These are phyloP conservation scores for Didymodactylos carnosus DNA, from an alignment of 2,888 invertebrate genomes.

Conservation along the genomic window DNA sequence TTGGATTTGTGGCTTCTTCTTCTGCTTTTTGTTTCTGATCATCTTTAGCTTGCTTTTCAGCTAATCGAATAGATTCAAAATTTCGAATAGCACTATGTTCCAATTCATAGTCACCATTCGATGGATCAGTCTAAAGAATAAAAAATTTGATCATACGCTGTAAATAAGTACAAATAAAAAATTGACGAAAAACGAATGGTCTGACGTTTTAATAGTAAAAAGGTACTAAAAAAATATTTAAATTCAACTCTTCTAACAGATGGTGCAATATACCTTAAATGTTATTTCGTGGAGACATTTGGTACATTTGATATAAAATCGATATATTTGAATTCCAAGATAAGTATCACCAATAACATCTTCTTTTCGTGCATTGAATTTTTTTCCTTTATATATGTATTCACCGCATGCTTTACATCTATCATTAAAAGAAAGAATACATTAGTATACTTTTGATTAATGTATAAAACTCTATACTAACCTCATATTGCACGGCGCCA, in stretches of 20 bases:
- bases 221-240: too few relatives aligned
- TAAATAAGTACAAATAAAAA: too few relatives aligned
- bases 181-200: too few relatives aligned
- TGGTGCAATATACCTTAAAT: constrained; percentile 65
- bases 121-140: constrained; percentile 55
- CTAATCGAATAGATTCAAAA: constrained; percentile 51
- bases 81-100: constrained; percentile 95
- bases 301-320: constrained; percentile 96
- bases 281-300: constrained; percentile 94
- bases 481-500: constrained; percentile 99
- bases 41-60: constrained; percentile 53
- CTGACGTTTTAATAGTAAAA: too few relatives aligned
- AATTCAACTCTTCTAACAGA: too few relatives aligned
- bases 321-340: constrained; percentile 79
- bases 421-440: constrained; percentile 12
- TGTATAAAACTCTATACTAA: constrained; percentile 18
- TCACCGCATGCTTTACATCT: constrained; percentile 89
- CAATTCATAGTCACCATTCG: constrained; percentile 87
- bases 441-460: background rate
- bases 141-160: background rate
- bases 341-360: constrained; percentile 93
- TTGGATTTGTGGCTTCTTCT: constrained; percentile 90
- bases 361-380: constrained; percentile 95
- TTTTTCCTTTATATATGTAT: constrained; percentile 94
- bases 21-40: constrained; percentile 74